Base-by-base conservation (phyloP, 2,113 vertebrate species). In the Noturus placidus region DNA sequence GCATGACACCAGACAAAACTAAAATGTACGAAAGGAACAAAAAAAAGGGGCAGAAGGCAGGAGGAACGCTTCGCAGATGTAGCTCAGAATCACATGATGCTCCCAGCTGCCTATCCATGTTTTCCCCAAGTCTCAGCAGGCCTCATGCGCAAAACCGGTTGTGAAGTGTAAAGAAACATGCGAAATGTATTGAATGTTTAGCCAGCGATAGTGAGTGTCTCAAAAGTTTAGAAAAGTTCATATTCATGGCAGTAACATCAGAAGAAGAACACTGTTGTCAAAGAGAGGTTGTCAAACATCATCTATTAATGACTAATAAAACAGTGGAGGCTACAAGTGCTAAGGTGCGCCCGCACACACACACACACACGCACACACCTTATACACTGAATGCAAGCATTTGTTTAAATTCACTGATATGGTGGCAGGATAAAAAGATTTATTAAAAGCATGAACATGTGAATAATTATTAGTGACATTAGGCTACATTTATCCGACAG, bases 1-100 rank as follows among this genome's bases (percentile, higher is more conserved):
- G 87, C 86, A 74, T 92, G 87, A 92, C 83, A 90, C 82, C 86
- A 91, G 90, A 93, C 91, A 89, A 90, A 92, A 92, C 89, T 77
- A 87, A 70, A 83, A 86, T 91, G 38, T 57, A 86, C 69, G 84
- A 84, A 38, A 78, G 20, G 13, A 67, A 35, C 22, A 84, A 38
- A 52, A 61, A 77, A 77, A 78, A 52, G 50, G 8, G 70, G 27
- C 65, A 83, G 72, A 22, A 19, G 70, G 63, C 50, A 77, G 88
- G 89, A 85, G 88, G 89, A 85, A 84, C 79, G 86, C 87, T 76
- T 33, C 56, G 77, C 90, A 93, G 79, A 89, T 89, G 87, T 82
- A 82, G 50, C 61, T 56, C 74, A 84, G 81, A 50, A 42, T 30
- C 79, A 82, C 67, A 50, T 52, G 65, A 76, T 82, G 86, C 69